Evolutionary conservation across 2,113 vertebrate species (phyloP).

Genomic region (Cynopterus brachyotis): DNA sequence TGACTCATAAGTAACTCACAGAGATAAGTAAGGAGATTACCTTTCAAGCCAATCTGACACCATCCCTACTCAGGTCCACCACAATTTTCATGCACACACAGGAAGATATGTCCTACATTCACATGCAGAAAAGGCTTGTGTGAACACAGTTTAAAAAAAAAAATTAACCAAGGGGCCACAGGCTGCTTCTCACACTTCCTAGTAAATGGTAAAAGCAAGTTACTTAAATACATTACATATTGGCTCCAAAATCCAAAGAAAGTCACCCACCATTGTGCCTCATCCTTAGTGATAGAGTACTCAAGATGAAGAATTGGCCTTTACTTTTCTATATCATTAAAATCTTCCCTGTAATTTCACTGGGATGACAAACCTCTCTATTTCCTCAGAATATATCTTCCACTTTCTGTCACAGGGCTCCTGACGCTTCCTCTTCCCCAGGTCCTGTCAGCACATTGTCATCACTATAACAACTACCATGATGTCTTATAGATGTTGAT

Average conservation of each 20-base stretch:
- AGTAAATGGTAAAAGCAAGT: not conserved
- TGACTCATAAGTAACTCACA: slow-evolving; percentile 1
- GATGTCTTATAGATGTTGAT: not conserved
- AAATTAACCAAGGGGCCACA: not conserved
- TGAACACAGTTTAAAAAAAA: not conserved
- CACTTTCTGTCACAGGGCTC: not conserved
- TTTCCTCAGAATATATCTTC: not conserved
- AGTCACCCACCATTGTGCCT: not conserved
- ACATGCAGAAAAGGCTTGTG: not conserved
- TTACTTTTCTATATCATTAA: not conserved
- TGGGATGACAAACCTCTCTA: not conserved
- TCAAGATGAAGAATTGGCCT: not conserved
- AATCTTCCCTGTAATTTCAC: not conserved
- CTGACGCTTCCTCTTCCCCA: not conserved
- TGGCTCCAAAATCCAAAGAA: not conserved
- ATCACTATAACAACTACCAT: not conserved
- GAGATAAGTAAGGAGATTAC: not conserved
- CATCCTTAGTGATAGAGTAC: not conserved
- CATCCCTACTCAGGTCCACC: not conserved
- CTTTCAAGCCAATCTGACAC: not conserved
- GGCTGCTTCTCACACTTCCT: not conserved
- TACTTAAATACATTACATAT: not conserved
- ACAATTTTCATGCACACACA: not conserved
- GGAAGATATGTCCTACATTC: not conserved
- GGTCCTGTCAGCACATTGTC: not conserved